phyloP scores from a whole-genome alignment of 2,888 invertebrate species.

The Mechanitis messenoides region DNA sequence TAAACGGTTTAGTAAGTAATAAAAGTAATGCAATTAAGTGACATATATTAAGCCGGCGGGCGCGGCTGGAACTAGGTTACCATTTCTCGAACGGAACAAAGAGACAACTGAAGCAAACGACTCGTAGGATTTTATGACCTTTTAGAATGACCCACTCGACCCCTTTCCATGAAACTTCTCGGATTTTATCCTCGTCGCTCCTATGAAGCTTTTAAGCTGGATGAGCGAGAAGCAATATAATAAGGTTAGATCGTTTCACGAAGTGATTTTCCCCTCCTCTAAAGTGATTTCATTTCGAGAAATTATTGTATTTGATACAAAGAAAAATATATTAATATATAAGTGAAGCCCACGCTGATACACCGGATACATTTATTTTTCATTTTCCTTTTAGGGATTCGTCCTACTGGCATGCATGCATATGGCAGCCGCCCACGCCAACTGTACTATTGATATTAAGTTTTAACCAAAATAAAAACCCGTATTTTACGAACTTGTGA shows the following conservation, averaged over 20 bases:
- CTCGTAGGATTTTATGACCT: slow-evolving; percentile 47
- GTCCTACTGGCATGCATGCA: slow-evolving; percentile 58
- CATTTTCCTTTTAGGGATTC: slow-evolving; percentile 66
- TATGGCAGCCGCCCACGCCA: slow-evolving; percentile 53
- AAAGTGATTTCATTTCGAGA: slow-evolving; percentile 10
- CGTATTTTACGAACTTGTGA: not conserved
- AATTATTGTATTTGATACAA: slow-evolving; percentile 8
- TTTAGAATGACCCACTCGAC: slow-evolving; percentile 49
- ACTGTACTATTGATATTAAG: slow-evolving; percentile 9
- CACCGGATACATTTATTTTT: slow-evolving; percentile 70
- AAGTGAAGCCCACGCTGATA: slow-evolving; percentile 45
- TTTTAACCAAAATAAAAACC: not conserved
- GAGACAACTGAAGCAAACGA: slow-evolving; percentile 44
- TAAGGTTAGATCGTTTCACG: slow-evolving; percentile 7
- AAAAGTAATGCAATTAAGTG: slow-evolving; percentile 59
- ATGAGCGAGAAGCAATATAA: slow-evolving; percentile 13
- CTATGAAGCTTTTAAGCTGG: slow-evolving; percentile 5
- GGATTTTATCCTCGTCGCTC: slow-evolving; percentile 29
- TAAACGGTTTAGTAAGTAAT: slow-evolving; percentile 22
- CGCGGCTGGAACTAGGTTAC: slow-evolving; percentile 69
- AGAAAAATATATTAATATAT: slow-evolving; percentile 9
- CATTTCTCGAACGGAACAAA: slow-evolving; percentile 59
- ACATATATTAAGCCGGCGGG: slow-evolving; percentile 51
- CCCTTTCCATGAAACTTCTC: slow-evolving; percentile 40
- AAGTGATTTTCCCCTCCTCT: slow-evolving; percentile 16